phyloP scores from a whole-genome alignment of 2,797 vertebrate species.

The Cynodonichthys magdalenae region DNA sequence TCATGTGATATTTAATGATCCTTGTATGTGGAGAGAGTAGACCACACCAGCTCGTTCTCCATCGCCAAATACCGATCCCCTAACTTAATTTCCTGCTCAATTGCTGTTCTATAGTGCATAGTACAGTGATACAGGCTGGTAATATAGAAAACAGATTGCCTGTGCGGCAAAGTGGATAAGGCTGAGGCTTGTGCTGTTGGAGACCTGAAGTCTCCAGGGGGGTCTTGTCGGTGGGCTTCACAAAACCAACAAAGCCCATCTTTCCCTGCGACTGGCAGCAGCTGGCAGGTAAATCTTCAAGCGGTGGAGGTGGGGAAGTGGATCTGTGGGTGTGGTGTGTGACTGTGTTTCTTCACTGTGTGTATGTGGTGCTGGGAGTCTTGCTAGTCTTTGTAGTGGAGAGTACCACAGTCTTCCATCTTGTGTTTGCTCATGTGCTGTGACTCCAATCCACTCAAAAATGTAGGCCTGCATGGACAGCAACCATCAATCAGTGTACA shows the following conservation, averaged over 20 bases:
- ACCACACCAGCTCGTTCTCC: slow-evolving; percentile 84
- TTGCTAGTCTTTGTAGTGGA: slow-evolving; percentile 74
- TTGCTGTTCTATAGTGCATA: slow-evolving; percentile 91
- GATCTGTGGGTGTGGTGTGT: slow-evolving; percentile 70
- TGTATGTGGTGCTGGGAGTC: slow-evolving; percentile 50
- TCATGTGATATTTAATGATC: slow-evolving; percentile 88
- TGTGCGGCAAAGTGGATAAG: slow-evolving; percentile 85
- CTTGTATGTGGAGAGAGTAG: slow-evolving; percentile 85
- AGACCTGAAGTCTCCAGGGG: slow-evolving; percentile 84
- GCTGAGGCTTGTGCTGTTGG: slow-evolving; percentile 81
- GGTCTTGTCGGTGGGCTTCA: slow-evolving; percentile 85
- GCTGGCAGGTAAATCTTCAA: slow-evolving; percentile 84
- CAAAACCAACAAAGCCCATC: slow-evolving; percentile 88
- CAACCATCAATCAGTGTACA: slow-evolving; percentile 75
- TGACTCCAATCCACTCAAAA: slow-evolving; percentile 74
- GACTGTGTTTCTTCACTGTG: slow-evolving; percentile 30
- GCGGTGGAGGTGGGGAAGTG: slow-evolving; percentile 70
- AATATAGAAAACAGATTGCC: slow-evolving; percentile 91
- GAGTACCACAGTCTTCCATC: slow-evolving; percentile 73
- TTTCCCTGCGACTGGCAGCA: slow-evolving; percentile 86
- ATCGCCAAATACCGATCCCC: slow-evolving; percentile 88
- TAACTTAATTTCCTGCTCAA: slow-evolving; percentile 92
- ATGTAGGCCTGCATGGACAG: slow-evolving; percentile 71
- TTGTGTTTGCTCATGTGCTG: slow-evolving; percentile 73
- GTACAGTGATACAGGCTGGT: slow-evolving; percentile 87